phyloP scores from a whole-genome alignment of 2,888 invertebrate species.

The Pollenia labialis region DNA sequence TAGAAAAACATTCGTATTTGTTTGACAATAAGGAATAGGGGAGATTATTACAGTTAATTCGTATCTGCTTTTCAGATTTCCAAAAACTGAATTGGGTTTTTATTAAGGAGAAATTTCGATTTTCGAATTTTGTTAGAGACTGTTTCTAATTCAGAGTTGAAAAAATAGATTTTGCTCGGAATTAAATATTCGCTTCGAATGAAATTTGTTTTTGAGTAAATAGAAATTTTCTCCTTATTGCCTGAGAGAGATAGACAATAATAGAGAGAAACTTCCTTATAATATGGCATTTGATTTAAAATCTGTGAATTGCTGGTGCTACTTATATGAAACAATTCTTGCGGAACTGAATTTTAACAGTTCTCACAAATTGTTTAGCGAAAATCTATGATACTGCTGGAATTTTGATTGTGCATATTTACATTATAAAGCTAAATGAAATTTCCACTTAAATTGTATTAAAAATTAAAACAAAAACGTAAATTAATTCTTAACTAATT shows the following conservation, averaged over 20 bases:
- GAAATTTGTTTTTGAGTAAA: neutral
- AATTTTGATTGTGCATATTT: too few relatives aligned
- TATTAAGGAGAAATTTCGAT: constrained; percentile 44
- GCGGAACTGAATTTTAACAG: too few relatives aligned
- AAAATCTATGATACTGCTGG: too few relatives aligned
- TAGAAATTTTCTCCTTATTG: neutral
- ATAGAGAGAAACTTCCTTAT: neutral
- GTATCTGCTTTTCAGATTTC: neutral
- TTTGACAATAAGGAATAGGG: neutral
- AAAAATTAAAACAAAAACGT: too few relatives aligned
- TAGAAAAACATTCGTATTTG: constrained; percentile 31
- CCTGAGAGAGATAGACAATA: neutral
- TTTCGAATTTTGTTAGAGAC: constrained; percentile 8
- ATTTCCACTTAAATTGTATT: too few relatives aligned
- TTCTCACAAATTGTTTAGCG: too few relatives aligned
- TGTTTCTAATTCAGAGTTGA: neutral
- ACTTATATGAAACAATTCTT: too few relatives aligned
- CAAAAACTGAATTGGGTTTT: neutral
- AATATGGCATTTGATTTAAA: neutral
- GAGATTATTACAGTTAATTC: neutral
- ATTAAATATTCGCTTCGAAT: neutral
- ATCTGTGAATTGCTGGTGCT: neutral
- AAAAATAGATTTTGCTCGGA: neutral
- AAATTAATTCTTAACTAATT: too few relatives aligned
- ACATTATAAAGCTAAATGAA: too few relatives aligned